These are phyloP conservation scores for Augochlorella aurata DNA, from an alignment of 2,888 invertebrate genomes.

Conservation along the genomic window DNA sequence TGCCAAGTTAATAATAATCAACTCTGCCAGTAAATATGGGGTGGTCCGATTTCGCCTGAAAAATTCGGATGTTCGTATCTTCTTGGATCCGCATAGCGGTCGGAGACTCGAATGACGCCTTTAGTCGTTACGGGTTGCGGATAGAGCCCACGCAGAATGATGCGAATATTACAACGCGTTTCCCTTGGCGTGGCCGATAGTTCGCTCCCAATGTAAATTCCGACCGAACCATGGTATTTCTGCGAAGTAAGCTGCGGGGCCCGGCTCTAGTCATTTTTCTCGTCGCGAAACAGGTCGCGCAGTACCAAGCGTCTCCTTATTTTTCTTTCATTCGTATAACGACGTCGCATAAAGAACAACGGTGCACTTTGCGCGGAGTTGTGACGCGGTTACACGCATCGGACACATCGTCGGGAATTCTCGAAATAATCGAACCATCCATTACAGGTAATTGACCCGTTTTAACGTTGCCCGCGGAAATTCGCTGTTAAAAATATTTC, in stretches of 20 bases:
- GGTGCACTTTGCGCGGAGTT: slow-evolving; percentile 26
- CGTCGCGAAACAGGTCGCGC: slow-evolving; percentile 59
- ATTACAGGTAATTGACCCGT: slow-evolving; percentile 29
- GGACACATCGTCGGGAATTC: slow-evolving; percentile 31
- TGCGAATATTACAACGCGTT: slow-evolving; percentile 54
- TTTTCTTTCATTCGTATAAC: slow-evolving; percentile 63
- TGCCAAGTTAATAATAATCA: too few relatives aligned
- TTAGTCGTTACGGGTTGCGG: slow-evolving; percentile 9
- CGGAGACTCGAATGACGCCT: slow-evolving; percentile 6
- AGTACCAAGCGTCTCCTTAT: slow-evolving; percentile 56
- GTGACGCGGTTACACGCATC: not conserved
- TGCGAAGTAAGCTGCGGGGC: slow-evolving; percentile 38
- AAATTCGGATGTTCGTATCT: not conserved
- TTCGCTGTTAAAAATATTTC: not conserved
- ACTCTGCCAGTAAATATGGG: too few relatives aligned
- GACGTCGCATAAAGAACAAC: slow-evolving; percentile 50
- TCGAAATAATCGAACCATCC: slow-evolving; percentile 35
- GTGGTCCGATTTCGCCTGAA: not conserved
- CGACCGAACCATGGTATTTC: slow-evolving; percentile 50
- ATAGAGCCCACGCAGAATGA: slow-evolving; percentile 37
- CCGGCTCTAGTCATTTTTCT: slow-evolving; percentile 58
- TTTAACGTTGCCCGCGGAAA: not conserved
- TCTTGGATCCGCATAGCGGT: not conserved
- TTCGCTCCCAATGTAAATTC: slow-evolving; percentile 59
- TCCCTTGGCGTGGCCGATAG: slow-evolving; percentile 24